Base-by-base conservation (phyloP, 1,140 invertebrate genomes). In the Procambarus virginalis region DNA sequence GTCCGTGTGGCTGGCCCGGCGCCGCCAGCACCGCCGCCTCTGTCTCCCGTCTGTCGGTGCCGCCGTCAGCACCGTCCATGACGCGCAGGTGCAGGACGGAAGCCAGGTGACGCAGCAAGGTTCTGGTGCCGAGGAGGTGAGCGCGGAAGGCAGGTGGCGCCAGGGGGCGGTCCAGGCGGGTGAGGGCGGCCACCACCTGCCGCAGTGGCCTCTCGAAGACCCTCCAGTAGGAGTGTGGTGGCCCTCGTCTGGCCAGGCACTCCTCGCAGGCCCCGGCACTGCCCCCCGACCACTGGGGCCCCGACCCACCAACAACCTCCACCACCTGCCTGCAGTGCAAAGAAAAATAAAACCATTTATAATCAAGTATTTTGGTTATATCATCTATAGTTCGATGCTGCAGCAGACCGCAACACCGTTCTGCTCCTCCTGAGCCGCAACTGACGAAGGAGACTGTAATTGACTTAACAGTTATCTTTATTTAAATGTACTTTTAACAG, bases 221-320 rank as follows among this genome's bases (percentile, higher is more conserved):
- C 51, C 82, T 81, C 81, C 88, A 89, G 58, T 89, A 89, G 34
- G 48, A 78, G 45, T 70, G 49, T 12, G 88, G 88, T 10, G 88
- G 88, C 6, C 88, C 88, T 17, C 82, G 81, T 17, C 88, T 81
- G 51, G 88, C 20, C 8, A 89, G 73, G 75, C 88, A 89, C 76
- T 89, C 88, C 88, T 89, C 81, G 48, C 88, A 89, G 2, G 88
- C 88, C 70, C 75, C 88, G 58, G 88, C 75, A 51, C 88, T 82
- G 8, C 88, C 88, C 12, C 82, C 88, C 20, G 58, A 51, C 88
- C 88, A 89, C 73, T 78, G 68, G 20, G 88, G 88, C 3, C 88
- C 88, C 2, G 88, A 6, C 3, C 68, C 88, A 9, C 22, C 88
- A 45, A 55, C 60, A 3, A 84, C 81, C 58, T 89, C 82, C 46